Conservation (phyloP, 2,888 invertebrate genomes). For the Lasioglossum calceatum region DNA sequence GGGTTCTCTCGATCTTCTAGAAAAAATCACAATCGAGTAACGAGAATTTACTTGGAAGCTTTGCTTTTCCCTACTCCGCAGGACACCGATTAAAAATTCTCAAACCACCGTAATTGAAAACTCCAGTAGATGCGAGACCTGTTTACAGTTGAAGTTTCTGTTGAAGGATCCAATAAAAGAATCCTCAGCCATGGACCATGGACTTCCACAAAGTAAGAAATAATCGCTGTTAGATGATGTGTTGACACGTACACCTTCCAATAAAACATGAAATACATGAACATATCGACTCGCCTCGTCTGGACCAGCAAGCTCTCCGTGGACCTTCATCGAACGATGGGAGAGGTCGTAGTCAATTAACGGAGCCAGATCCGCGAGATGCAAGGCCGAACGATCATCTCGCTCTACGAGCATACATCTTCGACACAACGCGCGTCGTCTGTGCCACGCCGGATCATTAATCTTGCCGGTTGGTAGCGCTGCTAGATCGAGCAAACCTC, state of each 20-base stretch:
- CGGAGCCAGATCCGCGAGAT: constrained; percentile 57
- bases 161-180: not conserved
- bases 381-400: constrained; percentile 54
- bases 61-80: not conserved
- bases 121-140: too few species aligned
- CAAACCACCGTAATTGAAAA: not conserved
- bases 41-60: not conserved
- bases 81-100: not conserved
- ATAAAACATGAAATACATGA: not conserved
- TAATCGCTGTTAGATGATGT: not conserved
- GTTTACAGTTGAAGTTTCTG: too few species aligned
- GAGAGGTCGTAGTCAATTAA: constrained; percentile 60
- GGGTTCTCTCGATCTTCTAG: not conserved
- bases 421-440: constrained; percentile 33
- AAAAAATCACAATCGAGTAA: not conserved
- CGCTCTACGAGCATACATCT: constrained; percentile 40
- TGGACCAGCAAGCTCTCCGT: not conserved
- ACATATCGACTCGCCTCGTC: constrained; percentile 41
- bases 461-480: constrained; percentile 52
- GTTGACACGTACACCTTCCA: not conserved
- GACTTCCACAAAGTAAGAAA: not conserved
- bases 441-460: constrained; percentile 49
- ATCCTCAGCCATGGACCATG: too few species aligned
- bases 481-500: constrained; percentile 32
- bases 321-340: constrained; percentile 10